phyloP scores from a whole-genome alignment of 2,888 invertebrate genomes.

The Cephus runcator region DNA sequence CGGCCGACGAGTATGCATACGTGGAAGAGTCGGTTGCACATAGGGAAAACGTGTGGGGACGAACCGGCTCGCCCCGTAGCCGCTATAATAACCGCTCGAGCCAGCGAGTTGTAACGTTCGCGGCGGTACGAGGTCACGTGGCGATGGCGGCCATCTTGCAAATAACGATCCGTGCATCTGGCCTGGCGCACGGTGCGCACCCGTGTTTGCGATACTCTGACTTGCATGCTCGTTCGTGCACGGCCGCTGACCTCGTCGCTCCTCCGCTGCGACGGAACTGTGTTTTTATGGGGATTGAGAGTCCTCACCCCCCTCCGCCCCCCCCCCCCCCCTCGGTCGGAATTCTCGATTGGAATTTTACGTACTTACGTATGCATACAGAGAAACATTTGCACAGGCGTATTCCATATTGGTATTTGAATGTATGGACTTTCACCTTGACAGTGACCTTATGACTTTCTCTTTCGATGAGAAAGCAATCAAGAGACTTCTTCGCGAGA shows the following conservation, averaged over 20 bases:
- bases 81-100: constrained; percentile 20
- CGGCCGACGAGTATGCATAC: neutral
- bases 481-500: neutral
- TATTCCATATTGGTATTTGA: neutral
- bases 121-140: constrained; percentile 51
- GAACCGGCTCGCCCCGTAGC: constrained; percentile 1
- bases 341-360: neutral
- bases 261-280: constrained; percentile 17
- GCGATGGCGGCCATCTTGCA: constrained; percentile 54
- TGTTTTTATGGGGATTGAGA: constrained; percentile 4
- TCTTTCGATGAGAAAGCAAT: neutral
- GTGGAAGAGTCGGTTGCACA: neutral
- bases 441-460: neutral
- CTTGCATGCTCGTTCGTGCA: constrained; percentile 2
- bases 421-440: neutral
- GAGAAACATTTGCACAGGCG: neutral
- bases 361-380: neutral
- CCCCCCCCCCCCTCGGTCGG: too few species aligned
- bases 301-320: too few species aligned
- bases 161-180: constrained; percentile 59
- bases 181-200: constrained; percentile 20
- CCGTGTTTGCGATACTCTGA: neutral
- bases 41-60: neutral
- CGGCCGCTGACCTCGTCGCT: constrained; percentile 28
- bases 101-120: constrained; percentile 18